Evolutionary conservation across 1,140 invertebrate species (phyloP), one percentile per base, ranked within the genome.

Genomic region (Drosophila elegans): DNA sequence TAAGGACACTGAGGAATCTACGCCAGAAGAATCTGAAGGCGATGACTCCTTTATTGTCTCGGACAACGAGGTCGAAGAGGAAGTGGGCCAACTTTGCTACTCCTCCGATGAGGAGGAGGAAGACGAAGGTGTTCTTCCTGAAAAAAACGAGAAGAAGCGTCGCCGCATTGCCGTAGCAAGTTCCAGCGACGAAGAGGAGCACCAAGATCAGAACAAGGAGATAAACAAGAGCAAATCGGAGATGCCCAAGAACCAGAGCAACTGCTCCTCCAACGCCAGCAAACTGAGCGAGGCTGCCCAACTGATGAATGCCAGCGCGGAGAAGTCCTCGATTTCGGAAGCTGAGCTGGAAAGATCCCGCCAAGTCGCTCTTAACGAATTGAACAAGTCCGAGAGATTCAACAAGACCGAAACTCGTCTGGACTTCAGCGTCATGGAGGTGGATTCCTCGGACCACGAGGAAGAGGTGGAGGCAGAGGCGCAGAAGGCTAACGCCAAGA

Each of bases 21-120:
- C 25, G 1, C 56, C 61, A 12, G 69, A 71, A 1, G 48, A 59
- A 10, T 48, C 63, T 3, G 73, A 75, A 10, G 64, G 80, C 2
- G 53, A 82, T 46, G 55, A 82, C 4, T 91, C 90, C 6, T 91
- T 91, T 48, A 67, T 91, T 27, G 91, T 90, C 2, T 75, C 83
- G 3, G 84, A 90, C 44, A 52, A 69, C 32, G 80, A 76, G 27
- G 45, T 42, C 1, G 59, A 44, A 7, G 76, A 78, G 36, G 49
- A 53, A 4, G n/a, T 76, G 45, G 46, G 48, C 13, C 45, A 59
- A 1, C 51, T 86, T 11, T 67, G 68, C 42, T 85, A 78, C 41
- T 86, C 74, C 11, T 55, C 60, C 2, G 57, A 53, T 16, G 82
- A 74, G 11, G 46, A 69, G 6, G 61, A 62, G 16, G 16, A 21